Conservation (phyloP, 2,797 vertebrate species). For the Otolemur crassicaudatus region DNA sequence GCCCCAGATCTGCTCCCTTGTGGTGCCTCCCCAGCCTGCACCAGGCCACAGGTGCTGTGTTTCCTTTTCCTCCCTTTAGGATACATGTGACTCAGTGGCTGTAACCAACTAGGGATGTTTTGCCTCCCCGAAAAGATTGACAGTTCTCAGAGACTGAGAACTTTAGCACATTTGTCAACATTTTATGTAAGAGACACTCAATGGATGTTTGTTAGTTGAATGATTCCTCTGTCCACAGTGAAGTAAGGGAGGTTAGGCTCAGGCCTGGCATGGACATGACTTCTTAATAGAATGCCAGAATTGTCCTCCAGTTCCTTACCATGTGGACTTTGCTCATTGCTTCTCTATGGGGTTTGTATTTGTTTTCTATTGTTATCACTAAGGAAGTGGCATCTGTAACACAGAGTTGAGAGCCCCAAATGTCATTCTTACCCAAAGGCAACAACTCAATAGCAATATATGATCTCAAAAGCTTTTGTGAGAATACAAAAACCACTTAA, state of each 20-base stretch:
- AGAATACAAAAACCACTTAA: neutral
- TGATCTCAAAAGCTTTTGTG: neutral
- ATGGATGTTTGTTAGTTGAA: neutral
- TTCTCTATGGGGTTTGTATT: neutral
- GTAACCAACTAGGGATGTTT: neutral
- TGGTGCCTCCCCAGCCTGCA: neutral
- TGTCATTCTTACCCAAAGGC: neutral
- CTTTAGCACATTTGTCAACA: neutral
- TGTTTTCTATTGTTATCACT: neutral
- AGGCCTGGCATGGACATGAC: neutral
- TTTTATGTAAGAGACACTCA: neutral
- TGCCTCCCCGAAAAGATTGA: neutral
- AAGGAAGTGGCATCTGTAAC: neutral
- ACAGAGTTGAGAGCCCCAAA: neutral
- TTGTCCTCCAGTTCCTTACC: neutral
- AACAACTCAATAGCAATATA: neutral
- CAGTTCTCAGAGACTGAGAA: neutral
- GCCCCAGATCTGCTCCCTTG: neutral
- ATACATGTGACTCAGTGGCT: neutral
- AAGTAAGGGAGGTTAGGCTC: neutral
- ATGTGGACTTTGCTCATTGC: neutral
- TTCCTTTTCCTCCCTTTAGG: neutral
- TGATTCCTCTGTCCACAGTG: neutral
- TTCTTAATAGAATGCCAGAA: neutral
- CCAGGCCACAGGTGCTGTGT: neutral